Conservation (phyloP, 2,888 invertebrate genomes). For the Zelleria hepariella region DNA sequence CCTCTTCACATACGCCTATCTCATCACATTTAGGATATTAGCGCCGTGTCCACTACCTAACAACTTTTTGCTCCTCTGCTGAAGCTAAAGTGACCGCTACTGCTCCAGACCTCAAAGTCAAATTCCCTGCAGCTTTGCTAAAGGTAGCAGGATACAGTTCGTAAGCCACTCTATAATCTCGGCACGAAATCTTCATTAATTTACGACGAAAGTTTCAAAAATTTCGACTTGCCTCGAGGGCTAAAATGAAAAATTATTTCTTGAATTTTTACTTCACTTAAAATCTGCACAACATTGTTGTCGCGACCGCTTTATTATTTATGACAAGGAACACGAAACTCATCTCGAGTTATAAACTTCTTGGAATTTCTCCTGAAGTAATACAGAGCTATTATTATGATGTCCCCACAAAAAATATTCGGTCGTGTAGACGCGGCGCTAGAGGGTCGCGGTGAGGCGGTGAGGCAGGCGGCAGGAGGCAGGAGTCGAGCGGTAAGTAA, state of each 20-base stretch:
- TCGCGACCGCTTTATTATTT: conserved; percentile 72
- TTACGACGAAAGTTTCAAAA: conserved; percentile 42
- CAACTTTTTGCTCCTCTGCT: too few species aligned
- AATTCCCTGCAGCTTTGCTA: background rate
- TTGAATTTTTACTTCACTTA: conserved; percentile 65
- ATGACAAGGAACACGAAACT: conserved; percentile 73
- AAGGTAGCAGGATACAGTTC: background rate
- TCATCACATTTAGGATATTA: background rate
- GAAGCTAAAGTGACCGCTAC: too few species aligned
- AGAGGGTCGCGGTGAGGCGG: conserved; percentile 18
- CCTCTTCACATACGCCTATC: background rate
- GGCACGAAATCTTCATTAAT: conserved; percentile 42
- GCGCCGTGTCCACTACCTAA: too few species aligned
- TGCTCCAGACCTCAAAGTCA: background rate
- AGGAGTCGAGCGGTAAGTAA: conserved; percentile 18
- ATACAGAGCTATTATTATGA: conserved; percentile 72
- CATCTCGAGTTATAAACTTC: conserved; percentile 73
- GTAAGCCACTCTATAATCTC: conserved; percentile 1
- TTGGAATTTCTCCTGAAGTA: conserved; percentile 73
- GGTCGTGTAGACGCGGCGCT: conserved; percentile 36
- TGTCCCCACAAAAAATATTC: conserved; percentile 71
- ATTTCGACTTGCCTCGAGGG: conserved; percentile 41
- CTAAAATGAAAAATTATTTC: conserved; percentile 61
- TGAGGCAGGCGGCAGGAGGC: conserved; percentile 29
- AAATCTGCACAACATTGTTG: conserved; percentile 69